A percentile compares a stretch with the other conserved stretches of the same genome.
phyloP scores from a whole-genome alignment of 1,140 invertebrate genomes.

The Cheumatopsyche charites region DNA sequence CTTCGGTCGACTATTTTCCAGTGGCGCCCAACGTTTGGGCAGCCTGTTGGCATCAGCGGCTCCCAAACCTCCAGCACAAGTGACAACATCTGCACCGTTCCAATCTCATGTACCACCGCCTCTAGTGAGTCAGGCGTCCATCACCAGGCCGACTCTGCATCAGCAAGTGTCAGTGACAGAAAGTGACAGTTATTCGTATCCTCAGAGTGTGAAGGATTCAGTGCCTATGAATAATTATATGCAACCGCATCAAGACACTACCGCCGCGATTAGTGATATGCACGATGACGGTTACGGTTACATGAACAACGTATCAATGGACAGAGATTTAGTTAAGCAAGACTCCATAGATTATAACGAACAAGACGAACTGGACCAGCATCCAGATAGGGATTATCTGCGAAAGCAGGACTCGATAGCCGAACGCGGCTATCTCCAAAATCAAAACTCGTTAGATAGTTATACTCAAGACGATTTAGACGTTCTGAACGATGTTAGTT shows the following conservation, averaged over 20 bases:
- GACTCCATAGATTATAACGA: constrained; percentile 46
- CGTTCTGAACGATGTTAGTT: constrained; percentile 33
- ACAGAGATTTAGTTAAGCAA: constrained; percentile 43
- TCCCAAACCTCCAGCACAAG: constrained; percentile 54
- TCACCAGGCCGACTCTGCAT: constrained; percentile 53
- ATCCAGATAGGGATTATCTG: constrained; percentile 44
- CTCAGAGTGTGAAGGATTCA: constrained; percentile 53
- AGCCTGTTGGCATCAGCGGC: constrained; percentile 60
- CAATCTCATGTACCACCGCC: constrained; percentile 54
- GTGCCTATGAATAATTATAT: constrained; percentile 46
- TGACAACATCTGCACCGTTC: constrained; percentile 47
- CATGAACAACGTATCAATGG: constrained; percentile 36
- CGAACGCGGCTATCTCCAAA: constrained; percentile 54
- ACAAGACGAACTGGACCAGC: constrained; percentile 31
- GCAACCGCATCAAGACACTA: constrained; percentile 23
- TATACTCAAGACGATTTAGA: constrained; percentile 55
- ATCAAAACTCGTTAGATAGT: constrained; percentile 60
- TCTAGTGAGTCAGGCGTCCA: constrained; percentile 37
- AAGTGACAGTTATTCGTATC: constrained; percentile 57
- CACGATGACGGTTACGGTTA: constrained; percentile 42
- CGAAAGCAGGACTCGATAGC: constrained; percentile 51
- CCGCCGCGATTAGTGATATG: constrained; percentile 22
- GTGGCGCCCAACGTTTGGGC: constrained; percentile 60
- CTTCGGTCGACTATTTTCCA: constrained; percentile 60
- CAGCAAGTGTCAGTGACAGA: constrained; percentile 59